A percentile compares a stretch with the other conserved stretches of the same genome.
These are phyloP conservation scores for Oceanodroma tethys DNA, from an alignment of 2,113 vertebrate genomes.

Conservation along the genomic window DNA sequence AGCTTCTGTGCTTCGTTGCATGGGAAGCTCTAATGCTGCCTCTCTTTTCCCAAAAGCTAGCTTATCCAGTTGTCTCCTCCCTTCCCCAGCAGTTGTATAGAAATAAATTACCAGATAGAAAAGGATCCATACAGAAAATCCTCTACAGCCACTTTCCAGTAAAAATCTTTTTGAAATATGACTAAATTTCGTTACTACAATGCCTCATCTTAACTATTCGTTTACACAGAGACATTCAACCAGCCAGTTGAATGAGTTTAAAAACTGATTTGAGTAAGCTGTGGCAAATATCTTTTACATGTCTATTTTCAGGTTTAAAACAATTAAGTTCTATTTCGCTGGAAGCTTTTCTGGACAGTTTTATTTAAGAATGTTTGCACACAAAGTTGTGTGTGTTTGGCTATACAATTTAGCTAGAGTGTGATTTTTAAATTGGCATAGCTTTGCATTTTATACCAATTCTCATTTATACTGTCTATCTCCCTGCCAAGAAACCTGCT, in stretches of 20 bases:
- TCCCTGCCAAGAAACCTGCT: constrained; percentile 28
- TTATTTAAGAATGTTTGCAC: background rate
- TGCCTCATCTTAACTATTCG: background rate
- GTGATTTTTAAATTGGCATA: background rate
- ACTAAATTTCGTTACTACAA: background rate
- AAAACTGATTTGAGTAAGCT: background rate
- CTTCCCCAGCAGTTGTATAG: background rate
- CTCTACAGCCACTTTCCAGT: background rate
- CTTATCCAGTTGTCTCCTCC: background rate
- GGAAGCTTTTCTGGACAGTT: background rate
- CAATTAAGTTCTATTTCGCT: background rate
- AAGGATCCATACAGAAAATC: background rate
- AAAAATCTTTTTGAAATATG: background rate
- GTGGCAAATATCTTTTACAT: background rate
- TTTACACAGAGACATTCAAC: background rate
- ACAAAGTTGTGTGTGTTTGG: background rate
- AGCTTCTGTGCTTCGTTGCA: background rate
- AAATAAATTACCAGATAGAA: background rate
- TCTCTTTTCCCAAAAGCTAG: background rate
- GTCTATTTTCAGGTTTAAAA: background rate
- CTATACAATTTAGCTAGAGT: background rate
- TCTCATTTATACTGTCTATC: background rate
- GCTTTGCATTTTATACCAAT: background rate
- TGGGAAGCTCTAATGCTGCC: background rate
- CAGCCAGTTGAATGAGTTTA: background rate